Evolutionary conservation across 2,797 vertebrate genomes (phyloP).

Genomic region (Antrozous pallidus): DNA sequence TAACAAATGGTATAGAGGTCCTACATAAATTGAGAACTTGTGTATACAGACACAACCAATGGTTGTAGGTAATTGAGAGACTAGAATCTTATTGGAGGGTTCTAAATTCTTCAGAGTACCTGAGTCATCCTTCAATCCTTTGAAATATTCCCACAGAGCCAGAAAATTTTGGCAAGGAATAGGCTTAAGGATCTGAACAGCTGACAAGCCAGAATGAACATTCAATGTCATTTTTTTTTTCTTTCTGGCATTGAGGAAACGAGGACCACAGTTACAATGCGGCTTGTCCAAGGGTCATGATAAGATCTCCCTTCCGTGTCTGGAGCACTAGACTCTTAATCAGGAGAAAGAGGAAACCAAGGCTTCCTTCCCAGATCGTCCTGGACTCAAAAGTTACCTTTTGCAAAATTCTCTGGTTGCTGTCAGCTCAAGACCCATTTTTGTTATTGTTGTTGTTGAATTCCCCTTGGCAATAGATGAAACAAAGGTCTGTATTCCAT

Average conservation of each 20-base stretch:
- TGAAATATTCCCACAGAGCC: background rate
- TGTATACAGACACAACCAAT: background rate
- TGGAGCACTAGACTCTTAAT: conserved; percentile 80
- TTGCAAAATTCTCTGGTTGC: conserved; percentile 50
- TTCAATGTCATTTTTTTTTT: conserved; percentile 45
- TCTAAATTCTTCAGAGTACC: background rate
- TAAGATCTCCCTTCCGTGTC: conserved; percentile 80
- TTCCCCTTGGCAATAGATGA: conserved; percentile 72
- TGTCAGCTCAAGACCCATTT: conserved; percentile 32
- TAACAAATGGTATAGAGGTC: background rate
- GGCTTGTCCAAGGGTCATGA: conserved; percentile 66
- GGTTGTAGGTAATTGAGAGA: background rate
- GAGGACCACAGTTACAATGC: conserved; percentile 65
- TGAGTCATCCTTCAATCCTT: background rate
- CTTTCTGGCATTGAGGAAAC: conserved; percentile 32
- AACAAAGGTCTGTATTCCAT: conserved; percentile 67
- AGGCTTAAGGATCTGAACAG: background rate
- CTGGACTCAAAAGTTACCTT: conserved; percentile 67
- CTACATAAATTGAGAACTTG: background rate
- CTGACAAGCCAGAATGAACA: background rate
- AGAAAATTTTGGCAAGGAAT: background rate
- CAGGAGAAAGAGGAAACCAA: conserved; percentile 83
- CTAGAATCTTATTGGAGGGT: background rate
- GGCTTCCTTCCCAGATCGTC: conserved; percentile 79
- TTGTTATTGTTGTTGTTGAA: background rate